phyloP scores from a whole-genome alignment of 2,113 vertebrate genomes.

The Chloroceryle aenea region DNA sequence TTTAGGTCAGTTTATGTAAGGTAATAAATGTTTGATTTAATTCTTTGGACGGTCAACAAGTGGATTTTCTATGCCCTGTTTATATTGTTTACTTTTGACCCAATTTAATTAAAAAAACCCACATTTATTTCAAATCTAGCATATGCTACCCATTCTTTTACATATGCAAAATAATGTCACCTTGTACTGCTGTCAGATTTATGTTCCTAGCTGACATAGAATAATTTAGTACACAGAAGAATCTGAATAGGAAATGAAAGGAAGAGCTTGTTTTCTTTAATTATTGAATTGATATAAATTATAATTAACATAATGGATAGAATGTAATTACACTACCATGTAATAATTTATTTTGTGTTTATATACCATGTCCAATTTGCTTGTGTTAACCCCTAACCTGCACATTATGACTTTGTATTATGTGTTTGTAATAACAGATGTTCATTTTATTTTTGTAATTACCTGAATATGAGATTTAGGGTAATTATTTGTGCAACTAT shows the following conservation, averaged over 20 bases:
- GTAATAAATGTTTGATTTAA: not conserved
- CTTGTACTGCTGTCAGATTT: conserved; percentile 43
- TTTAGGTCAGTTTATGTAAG: not conserved
- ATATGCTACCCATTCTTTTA: conserved; percentile 10
- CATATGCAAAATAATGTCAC: conserved; percentile 41
- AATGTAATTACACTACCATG: conserved; percentile 70
- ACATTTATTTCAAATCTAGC: conserved; percentile 37
- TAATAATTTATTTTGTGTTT: conserved; percentile 76
- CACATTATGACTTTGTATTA: conserved; percentile 64
- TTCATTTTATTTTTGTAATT: conserved; percentile 73
- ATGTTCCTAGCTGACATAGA: conserved; percentile 17
- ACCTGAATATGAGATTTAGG: conserved; percentile 49
- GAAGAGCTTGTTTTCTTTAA: conserved; percentile 71
- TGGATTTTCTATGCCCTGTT: conserved; percentile 12
- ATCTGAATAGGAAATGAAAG: conserved; percentile 50
- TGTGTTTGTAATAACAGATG: conserved; percentile 72
- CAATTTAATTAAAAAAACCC: not conserved
- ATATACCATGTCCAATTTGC: conserved; percentile 73
- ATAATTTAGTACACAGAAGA: conserved; percentile 22
- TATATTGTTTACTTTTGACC: conserved; percentile 37
- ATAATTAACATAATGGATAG: conserved; percentile 73
- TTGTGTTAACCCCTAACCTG: conserved; percentile 75
- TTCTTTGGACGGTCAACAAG: not conserved
- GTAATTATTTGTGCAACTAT: conserved; percentile 64
- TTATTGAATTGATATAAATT: conserved; percentile 77